Evolutionary conservation across 2,113 vertebrate species (phyloP), one percentile per base, ranked within the genome.

Genomic region (Cololabis saira): DNA sequence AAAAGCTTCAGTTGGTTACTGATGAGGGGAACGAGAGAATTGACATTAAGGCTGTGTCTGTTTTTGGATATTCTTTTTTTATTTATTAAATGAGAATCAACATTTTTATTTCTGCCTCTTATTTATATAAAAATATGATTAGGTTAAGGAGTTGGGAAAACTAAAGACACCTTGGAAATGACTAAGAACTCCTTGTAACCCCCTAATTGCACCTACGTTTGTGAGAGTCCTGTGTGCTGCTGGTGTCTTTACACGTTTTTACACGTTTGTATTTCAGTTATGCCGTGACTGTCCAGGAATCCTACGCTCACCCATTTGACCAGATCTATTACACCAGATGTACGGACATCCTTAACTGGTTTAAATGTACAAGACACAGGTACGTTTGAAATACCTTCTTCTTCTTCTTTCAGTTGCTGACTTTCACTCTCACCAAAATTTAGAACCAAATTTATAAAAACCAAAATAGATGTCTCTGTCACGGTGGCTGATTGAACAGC

Each of bases 281-380:
- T 0, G 96, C 97, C 0, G 96, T 99, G 88, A 99, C 98, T 0
- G 96, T 99, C 5, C 98, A 99, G 91, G 98, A 99, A 71, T 99
- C 98, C 0, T 99, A 98, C 0, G 96, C 97, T 15, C 98, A 99
- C 61, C 97, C 97, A 1, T 99, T 99, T 11, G 97, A 99, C 87
- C 98, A 99, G 92, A 96, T 99, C 90, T 99, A 99, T 85, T 99
- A 99, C 67, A 99, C 98, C 13, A 94, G 97, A 75, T 99, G 98
- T 86, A 98, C 98, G 0, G 98, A 99, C 82, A 99, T 99, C 78
- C 96, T 99, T 58, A 99, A 98, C 93, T 99, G 97, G 98, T 99
- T 99, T 93, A 99, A 99, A 89, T 99, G 98, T 85, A 99, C 98
- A 43, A 92, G 96, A 50, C 98, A 99, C 86, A 94, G 98, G 98